Conservation (phyloP, 2,888 invertebrate genomes). For the Zygogramma bicolorata region DNA sequence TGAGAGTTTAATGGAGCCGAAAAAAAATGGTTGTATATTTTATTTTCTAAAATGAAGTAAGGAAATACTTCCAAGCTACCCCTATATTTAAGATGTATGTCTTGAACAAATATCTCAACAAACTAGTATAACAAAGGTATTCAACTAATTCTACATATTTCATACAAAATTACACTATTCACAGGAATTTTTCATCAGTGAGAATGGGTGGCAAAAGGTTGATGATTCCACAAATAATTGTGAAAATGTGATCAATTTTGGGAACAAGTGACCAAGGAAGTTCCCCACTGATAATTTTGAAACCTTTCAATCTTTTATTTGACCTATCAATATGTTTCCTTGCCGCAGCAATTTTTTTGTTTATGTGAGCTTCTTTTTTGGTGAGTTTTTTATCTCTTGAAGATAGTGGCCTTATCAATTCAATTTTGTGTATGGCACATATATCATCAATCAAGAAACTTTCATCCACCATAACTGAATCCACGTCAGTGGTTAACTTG, state of each 20-base stretch:
- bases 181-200: not conserved
- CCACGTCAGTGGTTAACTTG: constrained; percentile 35
- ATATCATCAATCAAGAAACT: constrained; percentile 37
- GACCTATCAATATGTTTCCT: constrained; percentile 43
- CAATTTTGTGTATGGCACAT: constrained; percentile 23
- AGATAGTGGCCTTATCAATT: constrained; percentile 35
- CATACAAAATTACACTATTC: no score
- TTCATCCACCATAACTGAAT: no score
- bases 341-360: constrained; percentile 34
- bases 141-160: no score
- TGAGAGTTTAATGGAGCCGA: no score
- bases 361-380: constrained; percentile 30
- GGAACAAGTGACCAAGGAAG: constrained; percentile 10
- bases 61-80: no score
- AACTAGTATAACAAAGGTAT: no score
- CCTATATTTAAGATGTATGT: no score
- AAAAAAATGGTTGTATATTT: no score
- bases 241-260: constrained; percentile 14
- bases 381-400: constrained; percentile 29
- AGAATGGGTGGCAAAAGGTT: not conserved
- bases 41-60: no score
- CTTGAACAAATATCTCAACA: no score
- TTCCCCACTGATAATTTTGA: constrained; percentile 18
- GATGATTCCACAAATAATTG: constrained; percentile 24
- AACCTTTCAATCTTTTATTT: constrained; percentile 21